Evolutionary conservation across 2,888 invertebrate species (phyloP).

Genomic region (Melanchra persicariae): DNA sequence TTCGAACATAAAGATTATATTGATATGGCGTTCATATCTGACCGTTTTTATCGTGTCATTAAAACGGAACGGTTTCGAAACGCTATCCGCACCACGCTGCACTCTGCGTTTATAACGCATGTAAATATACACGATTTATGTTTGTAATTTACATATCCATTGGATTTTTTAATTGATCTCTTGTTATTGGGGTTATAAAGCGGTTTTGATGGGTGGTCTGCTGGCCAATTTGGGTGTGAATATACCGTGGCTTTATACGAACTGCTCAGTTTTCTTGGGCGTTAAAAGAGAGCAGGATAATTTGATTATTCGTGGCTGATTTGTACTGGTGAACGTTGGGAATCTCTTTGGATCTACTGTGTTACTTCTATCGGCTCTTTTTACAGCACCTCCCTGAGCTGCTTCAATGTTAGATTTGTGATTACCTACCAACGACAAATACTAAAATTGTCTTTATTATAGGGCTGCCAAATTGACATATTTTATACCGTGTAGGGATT

Average conservation of each 20-base stretch:
- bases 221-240: neutral
- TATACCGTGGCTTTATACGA: neutral
- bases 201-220: conserved; percentile 41
- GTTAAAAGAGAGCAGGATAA: neutral
- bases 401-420: neutral
- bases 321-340: neutral
- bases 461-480: too few relatives aligned
- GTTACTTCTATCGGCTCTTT: too few relatives aligned
- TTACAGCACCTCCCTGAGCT: too few relatives aligned
- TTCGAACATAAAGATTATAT: conserved; percentile 77
- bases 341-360: neutral
- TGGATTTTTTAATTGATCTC: conserved; percentile 56
- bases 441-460: neutral
- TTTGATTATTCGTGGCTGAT: neutral
- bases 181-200: conserved; percentile 37
- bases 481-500: neutral
- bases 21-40: conserved; percentile 81
- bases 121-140: conserved; percentile 65
- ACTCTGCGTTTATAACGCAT: conserved; percentile 73
- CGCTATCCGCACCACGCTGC: conserved; percentile 73
- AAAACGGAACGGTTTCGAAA: conserved; percentile 85
- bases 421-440: neutral
- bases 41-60: conserved; percentile 84
- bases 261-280: neutral
- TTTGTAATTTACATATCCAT: conserved; percentile 56